Percentiles rank a stretch among this genome's conserved stretches.
These are phyloP conservation scores for Sandelia bainsii DNA, from an alignment of 2,797 vertebrate species.

Conservation along the genomic window DNA sequence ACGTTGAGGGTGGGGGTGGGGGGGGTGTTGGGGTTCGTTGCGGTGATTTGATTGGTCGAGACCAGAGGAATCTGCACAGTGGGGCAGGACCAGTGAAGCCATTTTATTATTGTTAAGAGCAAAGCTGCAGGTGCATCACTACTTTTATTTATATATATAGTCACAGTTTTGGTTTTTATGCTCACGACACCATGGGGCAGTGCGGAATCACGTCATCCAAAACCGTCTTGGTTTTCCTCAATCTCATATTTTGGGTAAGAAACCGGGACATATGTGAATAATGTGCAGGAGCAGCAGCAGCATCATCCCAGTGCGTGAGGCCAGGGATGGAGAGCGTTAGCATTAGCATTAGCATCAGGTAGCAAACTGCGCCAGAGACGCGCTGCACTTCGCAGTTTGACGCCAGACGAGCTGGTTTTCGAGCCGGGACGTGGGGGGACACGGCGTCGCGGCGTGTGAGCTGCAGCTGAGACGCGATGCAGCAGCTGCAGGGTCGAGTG, in stretches of 20 bases:
- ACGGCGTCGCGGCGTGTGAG: constrained; percentile 33
- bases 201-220: constrained; percentile 99
- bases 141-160: constrained; percentile 5
- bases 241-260: constrained; percentile 98
- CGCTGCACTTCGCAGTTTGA: constrained; percentile 12
- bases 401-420: background rate
- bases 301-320: constrained; percentile 54
- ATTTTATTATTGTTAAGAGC: constrained; percentile 79
- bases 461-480: constrained; percentile 65
- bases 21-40: background rate
- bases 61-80: constrained; percentile 39
- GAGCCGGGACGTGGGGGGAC: background rate
- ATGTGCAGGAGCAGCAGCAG: constrained; percentile 42
- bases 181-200: constrained; percentile 88
- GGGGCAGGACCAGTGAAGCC: constrained; percentile 73
- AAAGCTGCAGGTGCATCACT: constrained; percentile 71
- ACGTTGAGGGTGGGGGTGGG: background rate
- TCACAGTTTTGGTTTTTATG: constrained; percentile 22
- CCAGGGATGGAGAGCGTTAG: constrained; percentile 52
- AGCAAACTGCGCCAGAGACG: constrained; percentile 74
- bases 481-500: constrained; percentile 37
- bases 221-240: constrained; percentile 97
- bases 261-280: constrained; percentile 32
- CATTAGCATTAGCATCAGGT: constrained; percentile 19
- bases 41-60: constrained; percentile 64